A percentile compares a stretch with the other conserved stretches of the same genome.
Conservation (phyloP, 2,113 vertebrate species). For the Amphiprion percula region DNA sequence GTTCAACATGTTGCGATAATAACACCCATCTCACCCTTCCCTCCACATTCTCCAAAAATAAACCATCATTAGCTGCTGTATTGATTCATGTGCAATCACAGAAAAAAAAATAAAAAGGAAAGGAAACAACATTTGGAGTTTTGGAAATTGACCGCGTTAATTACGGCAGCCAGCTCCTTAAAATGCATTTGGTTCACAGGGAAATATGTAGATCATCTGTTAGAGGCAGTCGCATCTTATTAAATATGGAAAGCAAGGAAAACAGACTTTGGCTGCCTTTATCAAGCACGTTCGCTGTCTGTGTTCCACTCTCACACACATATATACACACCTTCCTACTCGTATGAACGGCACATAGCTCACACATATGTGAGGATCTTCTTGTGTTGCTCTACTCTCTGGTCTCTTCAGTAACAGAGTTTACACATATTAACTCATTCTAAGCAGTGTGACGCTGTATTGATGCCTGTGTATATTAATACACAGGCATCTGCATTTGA, state of each 20-base stretch:
- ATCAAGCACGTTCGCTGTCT: neutral
- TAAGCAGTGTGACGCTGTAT: conserved; percentile 12
- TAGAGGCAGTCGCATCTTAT: conserved; percentile 62
- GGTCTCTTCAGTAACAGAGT: neutral
- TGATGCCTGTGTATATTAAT: too few species aligned
- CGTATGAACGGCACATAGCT: neutral
- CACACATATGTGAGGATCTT: neutral
- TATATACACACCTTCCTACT: neutral
- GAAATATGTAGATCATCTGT: conserved; percentile 69
- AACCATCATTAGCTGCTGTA: conserved; percentile 49
- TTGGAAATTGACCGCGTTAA: conserved; percentile 61
- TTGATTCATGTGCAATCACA: conserved; percentile 25
- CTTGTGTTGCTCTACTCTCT: conserved; percentile 11
- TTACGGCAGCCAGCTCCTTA: conserved; percentile 66
- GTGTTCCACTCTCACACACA: conserved; percentile 1
- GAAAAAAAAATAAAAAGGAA: conserved; percentile 6
- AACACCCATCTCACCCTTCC: neutral
- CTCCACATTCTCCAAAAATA: conserved; percentile 40
- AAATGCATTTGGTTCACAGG: conserved; percentile 72
- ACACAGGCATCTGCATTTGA: too few species aligned
- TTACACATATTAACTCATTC: conserved; percentile 8
- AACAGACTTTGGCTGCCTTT: conserved; percentile 54
- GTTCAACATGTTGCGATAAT: conserved; percentile 17
- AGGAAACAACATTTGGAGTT: conserved; percentile 49
- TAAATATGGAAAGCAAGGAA: conserved; percentile 62